Base-by-base conservation (phyloP, 2,888 invertebrate species). In the Horisme vitalbata region DNA sequence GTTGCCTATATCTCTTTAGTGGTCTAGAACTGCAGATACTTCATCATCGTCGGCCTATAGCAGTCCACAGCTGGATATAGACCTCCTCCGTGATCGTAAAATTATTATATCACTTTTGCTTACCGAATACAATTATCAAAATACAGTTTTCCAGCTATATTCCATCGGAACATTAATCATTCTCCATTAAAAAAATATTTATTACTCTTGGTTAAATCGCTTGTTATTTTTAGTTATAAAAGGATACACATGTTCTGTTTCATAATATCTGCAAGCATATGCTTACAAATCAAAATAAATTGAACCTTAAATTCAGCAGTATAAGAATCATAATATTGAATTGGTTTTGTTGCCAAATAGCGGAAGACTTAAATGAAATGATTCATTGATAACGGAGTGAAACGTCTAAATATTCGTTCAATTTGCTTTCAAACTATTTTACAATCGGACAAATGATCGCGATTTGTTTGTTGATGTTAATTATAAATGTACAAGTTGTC, bases 341-440 rank as follows among this genome's bases (percentile, higher is more conserved):
- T 11, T 9, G 26, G 1, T 18, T 11, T 12, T 15, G n/a, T 33
- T 38, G 21, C 15, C 20, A 31, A 31, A 14, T 12, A 28, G 20
- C 14, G 21, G 21, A 7, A 27, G 1, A 30, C 33, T 27, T 13
- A 27, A 28, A 43, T 26, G 8, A 32, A 36, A 39, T 45, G 35
- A 45, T 41, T 45, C 35, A 46, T 46, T 23, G 18, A 27, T 4
- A 36, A 13, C 35, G 24, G 27, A 10, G n/a, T 18, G 32, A 41
- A 45, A 41, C 18, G 32, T 33, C 41, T 18, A 23, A 39, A 45
- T 49, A 36, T 36, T 41, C 36, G 28, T 31, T 27, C n/a, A 11
- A 15, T 44, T 26, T 10, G 11, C 23, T 38, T 20, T 14, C 5
- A 23, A 38, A 39, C 26, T 38, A 31, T 20, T 44, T 26, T 18